Conservation (phyloP, 1,140 invertebrate genomes). For the Apocrypta bakeri region DNA sequence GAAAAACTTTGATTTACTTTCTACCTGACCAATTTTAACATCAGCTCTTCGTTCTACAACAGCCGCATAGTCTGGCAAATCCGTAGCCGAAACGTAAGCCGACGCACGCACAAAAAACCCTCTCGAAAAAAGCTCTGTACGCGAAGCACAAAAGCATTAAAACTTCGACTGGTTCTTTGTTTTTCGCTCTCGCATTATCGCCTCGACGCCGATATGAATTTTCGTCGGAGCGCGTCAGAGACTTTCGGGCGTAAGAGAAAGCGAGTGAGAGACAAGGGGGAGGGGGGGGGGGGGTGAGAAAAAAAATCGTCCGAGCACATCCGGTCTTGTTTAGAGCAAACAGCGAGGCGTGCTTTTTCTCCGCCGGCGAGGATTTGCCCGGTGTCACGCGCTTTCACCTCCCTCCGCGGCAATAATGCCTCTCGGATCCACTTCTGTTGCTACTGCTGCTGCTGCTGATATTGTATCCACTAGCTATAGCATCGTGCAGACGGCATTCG, state of each 20-base stretch:
- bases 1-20: not conserved
- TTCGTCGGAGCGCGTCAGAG: not conserved
- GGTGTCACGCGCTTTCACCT: slow-evolving; percentile 41
- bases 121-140: not conserved
- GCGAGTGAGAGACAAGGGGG: slow-evolving; percentile 31
- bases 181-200: not conserved
- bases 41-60: not conserved
- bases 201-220: slow-evolving; percentile 17
- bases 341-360: slow-evolving; percentile 70
- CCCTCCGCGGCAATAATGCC: slow-evolving; percentile 52
- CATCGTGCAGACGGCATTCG: not conserved
- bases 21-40: not conserved
- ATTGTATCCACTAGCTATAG: not conserved
- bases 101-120: not conserved
- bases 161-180: not conserved
- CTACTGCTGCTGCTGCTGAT: slow-evolving; percentile 28
- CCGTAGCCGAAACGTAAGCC: not conserved
- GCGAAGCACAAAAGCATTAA: slow-evolving; percentile 36
- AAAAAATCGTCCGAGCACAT: slow-evolving; percentile 47
- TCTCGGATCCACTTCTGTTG: slow-evolving; percentile 55
- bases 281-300: slow-evolving; percentile 26
- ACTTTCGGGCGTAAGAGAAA: not conserved
- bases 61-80: not conserved
- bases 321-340: slow-evolving; percentile 66
- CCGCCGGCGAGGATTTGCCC: slow-evolving; percentile 66